These are phyloP conservation scores for Salarias fasciatus DNA, from an alignment of 2,797 vertebrate genomes.

Conservation along the genomic window DNA sequence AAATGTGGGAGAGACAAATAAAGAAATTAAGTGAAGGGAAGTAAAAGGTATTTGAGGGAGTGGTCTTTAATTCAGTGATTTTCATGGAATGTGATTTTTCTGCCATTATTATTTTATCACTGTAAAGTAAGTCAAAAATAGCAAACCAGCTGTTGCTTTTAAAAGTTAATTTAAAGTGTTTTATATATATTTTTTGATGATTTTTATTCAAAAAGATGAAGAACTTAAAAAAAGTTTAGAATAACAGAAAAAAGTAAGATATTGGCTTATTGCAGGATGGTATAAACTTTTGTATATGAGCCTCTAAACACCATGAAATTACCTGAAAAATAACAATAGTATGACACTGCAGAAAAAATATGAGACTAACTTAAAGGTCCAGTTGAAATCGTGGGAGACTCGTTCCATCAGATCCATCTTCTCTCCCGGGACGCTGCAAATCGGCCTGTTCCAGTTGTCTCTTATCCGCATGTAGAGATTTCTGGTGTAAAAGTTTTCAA, in stretches of 20 bases:
- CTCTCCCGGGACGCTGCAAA: conserved; percentile 92
- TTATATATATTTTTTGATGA: too few relatives aligned
- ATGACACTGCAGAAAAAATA: not conserved
- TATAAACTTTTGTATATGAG: not conserved
- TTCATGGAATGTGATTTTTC: too few relatives aligned
- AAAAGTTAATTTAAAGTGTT: too few relatives aligned
- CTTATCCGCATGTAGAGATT: conserved; percentile 95
- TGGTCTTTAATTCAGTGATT: too few relatives aligned
- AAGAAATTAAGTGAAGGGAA: not conserved
- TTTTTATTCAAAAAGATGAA: too few relatives aligned
- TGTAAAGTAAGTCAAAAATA: too few relatives aligned
- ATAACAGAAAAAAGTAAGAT: too few relatives aligned
- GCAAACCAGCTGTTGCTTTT: too few relatives aligned
- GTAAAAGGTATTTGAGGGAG: too few relatives aligned
- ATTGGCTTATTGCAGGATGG: too few relatives aligned
- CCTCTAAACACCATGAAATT: not conserved
- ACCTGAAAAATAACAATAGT: conserved; percentile 8
- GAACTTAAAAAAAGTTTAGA: too few relatives aligned
- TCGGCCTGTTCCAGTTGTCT: conserved; percentile 93
- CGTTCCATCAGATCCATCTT: conserved; percentile 91
- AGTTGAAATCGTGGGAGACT: conserved; percentile 90
- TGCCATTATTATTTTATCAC: too few relatives aligned
- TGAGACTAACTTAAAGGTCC: conserved; percentile 92
- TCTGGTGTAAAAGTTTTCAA: conserved; percentile 95
- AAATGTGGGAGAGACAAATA: conserved; percentile 6